Base-by-base conservation (phyloP, 2,797 vertebrate species). In the Cercopithecus petaurista region DNA sequence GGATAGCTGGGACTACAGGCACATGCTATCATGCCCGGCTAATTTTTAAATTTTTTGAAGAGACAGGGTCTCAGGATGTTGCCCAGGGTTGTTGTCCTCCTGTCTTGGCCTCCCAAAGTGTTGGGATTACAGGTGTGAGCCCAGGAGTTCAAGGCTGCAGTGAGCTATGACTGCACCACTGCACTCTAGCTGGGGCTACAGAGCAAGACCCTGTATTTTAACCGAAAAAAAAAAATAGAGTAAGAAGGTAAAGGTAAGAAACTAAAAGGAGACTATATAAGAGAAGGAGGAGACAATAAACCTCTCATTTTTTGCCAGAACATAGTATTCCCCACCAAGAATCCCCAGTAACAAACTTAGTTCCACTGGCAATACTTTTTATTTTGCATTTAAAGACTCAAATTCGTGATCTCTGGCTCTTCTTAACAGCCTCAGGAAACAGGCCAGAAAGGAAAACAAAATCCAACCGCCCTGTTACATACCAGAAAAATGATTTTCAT, bases 351-450 rank as follows among this genome's bases (percentile, higher is more conserved):
- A 43, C 83, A 41, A 95, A 36, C 93, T 39, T 52, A 88, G 72
- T 88, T 83, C 48, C 73, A 67, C 39, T 43, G 41, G 15, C 33
- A 85, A 48, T 50, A 79, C 75, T 96, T 94, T 96, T 93, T 70
- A 87, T 96, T 95, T 97, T 97, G 79, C 36, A 55, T 77, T 90
- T 64, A 41, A 89, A 79, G 72, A 92, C 26, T 26, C 24, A 75
- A 73, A 83, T 86, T 88, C 50, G 92, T 97, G 73, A 92, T 90
- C 76, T 94, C 43, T 73, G 73, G 28, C 30, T 96, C 77, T 61
- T 86, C 43, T 75, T 81, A 95, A 93, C 26, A 88, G 43, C 73
- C 41, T 81, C 10, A 46, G 50, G 26, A 92, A 21, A 24, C 21
- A 81, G 41, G 55, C 28, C 22, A 57, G 81, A 76, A 61, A 91